Percentiles rank a stretch among this genome's conserved stretches.
phyloP scores from a whole-genome alignment of 2,797 vertebrate genomes.

The Agapornis canus region DNA sequence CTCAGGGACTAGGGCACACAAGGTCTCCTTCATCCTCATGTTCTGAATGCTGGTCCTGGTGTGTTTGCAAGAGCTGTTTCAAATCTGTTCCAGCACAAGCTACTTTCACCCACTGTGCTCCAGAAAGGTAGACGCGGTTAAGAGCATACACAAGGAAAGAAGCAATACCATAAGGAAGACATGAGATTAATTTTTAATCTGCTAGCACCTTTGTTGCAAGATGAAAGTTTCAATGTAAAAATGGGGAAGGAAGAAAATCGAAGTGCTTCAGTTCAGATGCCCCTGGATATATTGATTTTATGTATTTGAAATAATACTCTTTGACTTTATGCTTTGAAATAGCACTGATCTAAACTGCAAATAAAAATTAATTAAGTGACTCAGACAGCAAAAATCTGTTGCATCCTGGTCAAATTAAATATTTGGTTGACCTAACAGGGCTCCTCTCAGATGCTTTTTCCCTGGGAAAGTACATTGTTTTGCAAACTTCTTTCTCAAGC shows the following conservation, averaged over 20 bases:
- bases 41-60: neutral
- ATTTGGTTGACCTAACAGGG: neutral
- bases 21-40: neutral
- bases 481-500: neutral
- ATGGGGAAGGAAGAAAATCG: neutral
- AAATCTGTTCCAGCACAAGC: neutral
- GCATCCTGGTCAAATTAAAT: neutral
- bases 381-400: neutral
- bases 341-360: neutral
- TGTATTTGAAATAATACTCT: neutral
- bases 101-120: fast-evolving
- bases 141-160: neutral
- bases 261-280: neutral
- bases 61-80: neutral
- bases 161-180: neutral
- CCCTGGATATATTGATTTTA: neutral
- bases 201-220: neutral
- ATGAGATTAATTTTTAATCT: neutral
- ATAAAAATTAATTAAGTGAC: constrained; percentile 36
- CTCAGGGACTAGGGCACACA: neutral
- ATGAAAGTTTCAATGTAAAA: neutral
- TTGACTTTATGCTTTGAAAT: constrained; percentile 4
- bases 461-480: neutral
- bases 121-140: neutral
- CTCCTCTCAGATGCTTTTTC: neutral